A percentile compares a stretch with the other conserved stretches of the same genome.
Conservation (phyloP, 2,113 vertebrate genomes). For the Carassius gibelio region DNA sequence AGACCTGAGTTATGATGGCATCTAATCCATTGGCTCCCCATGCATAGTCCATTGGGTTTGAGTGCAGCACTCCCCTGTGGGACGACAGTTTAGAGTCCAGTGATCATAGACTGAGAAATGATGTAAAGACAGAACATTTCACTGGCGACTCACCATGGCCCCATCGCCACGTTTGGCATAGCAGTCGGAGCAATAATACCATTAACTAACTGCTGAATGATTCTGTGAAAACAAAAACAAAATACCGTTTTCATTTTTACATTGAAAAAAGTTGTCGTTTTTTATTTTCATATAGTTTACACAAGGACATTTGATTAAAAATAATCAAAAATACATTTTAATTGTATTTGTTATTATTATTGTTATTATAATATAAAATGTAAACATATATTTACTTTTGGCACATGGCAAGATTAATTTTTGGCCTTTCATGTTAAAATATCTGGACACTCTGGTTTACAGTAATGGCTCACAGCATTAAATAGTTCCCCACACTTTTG, state of each 20-base stretch:
- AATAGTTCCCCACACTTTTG: no score
- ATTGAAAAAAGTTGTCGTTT: no score
- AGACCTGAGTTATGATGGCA: constrained; percentile 95
- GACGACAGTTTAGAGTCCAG: background rate
- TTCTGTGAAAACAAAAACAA: constrained; percentile 74
- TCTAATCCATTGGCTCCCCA: constrained; percentile 96
- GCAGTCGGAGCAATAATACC: constrained; percentile 95
- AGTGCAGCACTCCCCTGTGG: constrained; percentile 90
- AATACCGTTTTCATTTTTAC: background rate
- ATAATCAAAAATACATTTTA: no score
- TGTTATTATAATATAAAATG: background rate
- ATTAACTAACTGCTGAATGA: constrained; percentile 95
- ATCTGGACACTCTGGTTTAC: background rate
- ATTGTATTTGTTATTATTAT: no score
- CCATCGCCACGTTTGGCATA: constrained; percentile 89
- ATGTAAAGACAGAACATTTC: constrained; percentile 47
- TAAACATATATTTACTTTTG: background rate
- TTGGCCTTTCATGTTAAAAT: background rate
- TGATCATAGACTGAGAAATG: background rate
- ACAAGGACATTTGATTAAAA: no score
- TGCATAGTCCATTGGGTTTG: constrained; percentile 96
- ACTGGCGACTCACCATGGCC: constrained; percentile 84
- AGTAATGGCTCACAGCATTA: background rate
- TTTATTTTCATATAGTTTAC: no score
- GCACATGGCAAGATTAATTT: no score